Conservation (phyloP, 2,113 vertebrate species). For the Trichomycterus rosablanca region DNA sequence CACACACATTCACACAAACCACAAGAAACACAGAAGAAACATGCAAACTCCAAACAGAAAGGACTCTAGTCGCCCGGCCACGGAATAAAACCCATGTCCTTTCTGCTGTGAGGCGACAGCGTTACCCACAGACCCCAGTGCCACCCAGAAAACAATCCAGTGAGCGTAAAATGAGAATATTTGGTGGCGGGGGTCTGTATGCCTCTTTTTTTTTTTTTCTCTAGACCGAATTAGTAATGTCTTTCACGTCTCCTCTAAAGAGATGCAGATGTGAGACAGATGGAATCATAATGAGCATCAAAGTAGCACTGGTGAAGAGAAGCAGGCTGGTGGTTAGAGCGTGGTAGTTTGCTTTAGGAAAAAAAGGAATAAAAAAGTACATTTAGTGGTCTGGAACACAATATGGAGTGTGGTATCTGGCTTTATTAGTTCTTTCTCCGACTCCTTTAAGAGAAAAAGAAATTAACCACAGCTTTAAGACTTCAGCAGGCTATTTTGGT, state of each 20-base stretch:
- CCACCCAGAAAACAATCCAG: too few species aligned
- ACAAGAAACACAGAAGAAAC: too few species aligned
- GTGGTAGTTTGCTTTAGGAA: constrained; percentile 27
- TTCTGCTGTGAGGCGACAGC: too few species aligned
- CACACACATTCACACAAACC: too few species aligned
- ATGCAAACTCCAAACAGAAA: too few species aligned
- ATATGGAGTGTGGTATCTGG: constrained; percentile 22
- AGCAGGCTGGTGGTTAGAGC: neutral
- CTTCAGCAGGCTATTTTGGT: constrained; percentile 27
- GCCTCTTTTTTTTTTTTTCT: neutral
- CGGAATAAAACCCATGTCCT: too few species aligned
- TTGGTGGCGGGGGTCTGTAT: constrained; percentile 24
- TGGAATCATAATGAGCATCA: constrained; percentile 44
- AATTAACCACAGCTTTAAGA: constrained; percentile 21
- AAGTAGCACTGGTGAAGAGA: constrained; percentile 24
- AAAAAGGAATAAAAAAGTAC: constrained; percentile 3
- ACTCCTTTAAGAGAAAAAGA: constrained; percentile 28
- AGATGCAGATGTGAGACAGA: constrained; percentile 44
- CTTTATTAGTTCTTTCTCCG: constrained; percentile 32
- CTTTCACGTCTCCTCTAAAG: constrained; percentile 34
- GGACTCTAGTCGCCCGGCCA: too few species aligned
- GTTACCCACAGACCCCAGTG: too few species aligned
- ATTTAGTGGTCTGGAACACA: constrained; percentile 20
- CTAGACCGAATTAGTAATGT: constrained; percentile 25
- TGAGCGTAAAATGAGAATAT: constrained; percentile 15